Base-by-base conservation (phyloP, 1,140 invertebrate genomes). In the Stratiolaelaps scimitus region DNA sequence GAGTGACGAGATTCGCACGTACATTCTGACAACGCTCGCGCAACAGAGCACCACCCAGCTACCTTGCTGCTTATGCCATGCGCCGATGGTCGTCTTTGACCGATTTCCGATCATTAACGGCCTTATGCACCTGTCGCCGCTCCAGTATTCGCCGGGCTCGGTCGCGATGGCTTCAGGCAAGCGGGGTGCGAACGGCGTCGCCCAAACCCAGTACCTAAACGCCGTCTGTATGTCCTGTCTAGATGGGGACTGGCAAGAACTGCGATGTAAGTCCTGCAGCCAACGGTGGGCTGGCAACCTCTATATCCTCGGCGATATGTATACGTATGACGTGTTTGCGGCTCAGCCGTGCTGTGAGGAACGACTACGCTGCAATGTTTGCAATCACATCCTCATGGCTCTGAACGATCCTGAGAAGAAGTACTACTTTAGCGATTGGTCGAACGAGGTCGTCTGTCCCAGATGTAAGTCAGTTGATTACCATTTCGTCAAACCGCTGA, bases 261-360 rank as follows among this genome's bases (percentile, higher is more conserved):
- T 91, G 53, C 79, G 82, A 65, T 92, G 88, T 79, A 78, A 81
- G 69, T 86, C 84, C 75, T 96, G 92, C 76, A 83, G 83, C 66
- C 82, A 83, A 67, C 84, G 83, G 66, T 97, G 92, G 92, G 87
- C 92, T 75, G 92, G 92, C 19, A 88, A 87, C 7, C 87, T 87
- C 43, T 81, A 96, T 47, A 88, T 95, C 43, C 79, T 96, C 19
- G 92, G 93, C 53, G 93, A 91, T 64, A 93, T 95, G 89, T 97
- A 97, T 76, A 88, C 90, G 48, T 97, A 94, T 73, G 92, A 97
- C 76, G 90, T 97, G 68, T 96, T 97, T 76, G 92, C 92, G 73
- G 91, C 92, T 53, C 89, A 86, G 79, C 90, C 91, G 17, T 97
- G 93, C 75, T 97, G 92, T 79, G 81, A 85, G 74, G 89, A 93